Percentiles rank a stretch among this genome's conserved stretches.
Evolutionary conservation across 1,140 invertebrate genomes (phyloP).

Genomic region (Nylanderia fulva): DNA sequence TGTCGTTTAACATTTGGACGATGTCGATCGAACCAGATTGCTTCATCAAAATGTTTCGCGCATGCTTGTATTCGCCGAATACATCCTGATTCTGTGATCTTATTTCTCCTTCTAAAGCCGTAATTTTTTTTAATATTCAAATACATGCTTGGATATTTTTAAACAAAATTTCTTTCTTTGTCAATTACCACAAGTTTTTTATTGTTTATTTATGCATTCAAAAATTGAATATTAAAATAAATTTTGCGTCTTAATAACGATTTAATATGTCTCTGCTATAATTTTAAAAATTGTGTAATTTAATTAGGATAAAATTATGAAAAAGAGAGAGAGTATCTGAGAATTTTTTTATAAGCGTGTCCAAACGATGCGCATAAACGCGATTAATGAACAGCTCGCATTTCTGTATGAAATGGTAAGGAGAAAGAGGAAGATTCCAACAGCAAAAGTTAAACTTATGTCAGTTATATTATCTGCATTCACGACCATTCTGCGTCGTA

Average conservation of each 20-base stretch:
- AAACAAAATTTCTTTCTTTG: background rate
- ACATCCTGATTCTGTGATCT: background rate
- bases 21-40: background rate
- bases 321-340: background rate
- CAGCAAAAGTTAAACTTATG: slow-evolving; percentile 26
- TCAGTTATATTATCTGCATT: slow-evolving; percentile 45
- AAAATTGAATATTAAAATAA: slow-evolving; percentile 6
- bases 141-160: background rate
- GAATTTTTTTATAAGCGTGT: slow-evolving; percentile 31
- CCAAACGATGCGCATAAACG: slow-evolving; percentile 15
- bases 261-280: background rate
- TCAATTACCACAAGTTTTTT: background rate
- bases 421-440: slow-evolving; percentile 14
- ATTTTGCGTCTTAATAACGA: background rate
- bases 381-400: slow-evolving; percentile 42
- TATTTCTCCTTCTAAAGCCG: background rate
- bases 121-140: background rate
- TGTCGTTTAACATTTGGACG: slow-evolving; percentile 4
- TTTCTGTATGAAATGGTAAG: slow-evolving; percentile 17
- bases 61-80: background rate
- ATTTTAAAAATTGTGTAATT: background rate
- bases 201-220: background rate
- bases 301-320: background rate
- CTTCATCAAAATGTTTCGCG: background rate
- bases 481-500: slow-evolving; percentile 31